These are phyloP conservation scores for Eupithecia exiguata DNA, from an alignment of 2,888 invertebrate species.

Conservation along the genomic window DNA sequence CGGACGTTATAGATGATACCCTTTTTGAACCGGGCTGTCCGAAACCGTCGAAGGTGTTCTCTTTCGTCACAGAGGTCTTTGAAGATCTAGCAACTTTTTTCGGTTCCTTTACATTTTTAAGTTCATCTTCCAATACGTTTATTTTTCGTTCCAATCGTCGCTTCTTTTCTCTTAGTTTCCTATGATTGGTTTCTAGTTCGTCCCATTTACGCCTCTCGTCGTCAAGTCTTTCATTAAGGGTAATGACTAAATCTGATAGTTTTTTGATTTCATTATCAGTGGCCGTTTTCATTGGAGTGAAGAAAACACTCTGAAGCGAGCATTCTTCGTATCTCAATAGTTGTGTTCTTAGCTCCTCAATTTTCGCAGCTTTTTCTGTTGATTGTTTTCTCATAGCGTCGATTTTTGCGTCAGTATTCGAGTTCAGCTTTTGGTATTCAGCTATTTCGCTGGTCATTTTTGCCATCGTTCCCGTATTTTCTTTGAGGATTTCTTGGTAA, in stretches of 20 bases:
- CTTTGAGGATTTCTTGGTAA: constrained; percentile 79
- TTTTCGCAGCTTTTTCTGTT: constrained; percentile 74
- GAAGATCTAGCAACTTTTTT: constrained; percentile 64
- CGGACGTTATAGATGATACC: constrained; percentile 58
- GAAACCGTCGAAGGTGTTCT: constrained; percentile 45
- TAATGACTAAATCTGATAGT: constrained; percentile 83
- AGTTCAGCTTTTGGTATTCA: constrained; percentile 71
- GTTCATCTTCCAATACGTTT: constrained; percentile 59
- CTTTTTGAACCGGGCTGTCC: constrained; percentile 53
- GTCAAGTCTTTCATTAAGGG: constrained; percentile 83
- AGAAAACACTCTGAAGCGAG: constrained; percentile 78
- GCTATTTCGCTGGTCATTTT: constrained; percentile 71
- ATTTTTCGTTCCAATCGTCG: constrained; percentile 66
- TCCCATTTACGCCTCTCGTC: constrained; percentile 84
- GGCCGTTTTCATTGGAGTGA: constrained; percentile 81
- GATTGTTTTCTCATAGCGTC: constrained; percentile 78
- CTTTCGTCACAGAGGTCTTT: constrained; percentile 58
- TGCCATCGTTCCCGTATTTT: constrained; percentile 78
- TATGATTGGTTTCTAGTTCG: constrained; percentile 81
- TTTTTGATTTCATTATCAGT: constrained; percentile 86
- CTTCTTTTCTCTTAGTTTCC: constrained; percentile 83
- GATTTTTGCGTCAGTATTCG: constrained; percentile 79
- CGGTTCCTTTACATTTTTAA: constrained; percentile 58
- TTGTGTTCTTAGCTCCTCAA: constrained; percentile 76
- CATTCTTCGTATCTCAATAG: constrained; percentile 75